Evolutionary conservation across 1,140 invertebrate genomes (phyloP).

Genomic region (Galleria mellonella): DNA sequence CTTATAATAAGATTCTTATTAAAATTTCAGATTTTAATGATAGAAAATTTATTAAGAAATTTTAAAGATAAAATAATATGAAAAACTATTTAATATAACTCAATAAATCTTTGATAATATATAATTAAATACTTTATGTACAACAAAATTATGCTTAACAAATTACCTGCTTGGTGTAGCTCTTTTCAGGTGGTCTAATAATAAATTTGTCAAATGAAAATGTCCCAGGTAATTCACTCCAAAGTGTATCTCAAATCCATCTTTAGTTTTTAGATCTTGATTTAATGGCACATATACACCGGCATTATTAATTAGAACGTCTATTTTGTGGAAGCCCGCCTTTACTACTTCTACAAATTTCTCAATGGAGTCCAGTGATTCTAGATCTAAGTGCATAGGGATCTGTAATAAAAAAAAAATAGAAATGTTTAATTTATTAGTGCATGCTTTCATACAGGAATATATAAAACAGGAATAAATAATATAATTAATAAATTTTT

Average conservation of each 20-base stretch:
- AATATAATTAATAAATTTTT: no score
- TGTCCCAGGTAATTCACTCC: constrained; percentile 89
- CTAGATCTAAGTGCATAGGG: constrained; percentile 82
- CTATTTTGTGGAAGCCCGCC: constrained; percentile 74
- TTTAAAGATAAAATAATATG: no score
- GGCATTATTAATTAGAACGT: constrained; percentile 94
- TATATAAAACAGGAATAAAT: no score
- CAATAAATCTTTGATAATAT: no score
- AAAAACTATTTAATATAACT: no score
- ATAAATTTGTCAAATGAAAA: constrained; percentile 87
- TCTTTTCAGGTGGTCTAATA: constrained; percentile 78
- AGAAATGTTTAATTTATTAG: no score
- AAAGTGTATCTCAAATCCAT: constrained; percentile 88
- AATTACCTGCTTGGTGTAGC: constrained; percentile 73
- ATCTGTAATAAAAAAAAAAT: constrained; percentile 68
- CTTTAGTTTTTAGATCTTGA: constrained; percentile 75
- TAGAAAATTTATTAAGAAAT: no score
- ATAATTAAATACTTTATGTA: no score
- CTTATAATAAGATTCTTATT: no score
- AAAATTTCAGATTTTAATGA: no score
- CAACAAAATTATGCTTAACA: no score
- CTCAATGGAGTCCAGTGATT: constrained; percentile 81
- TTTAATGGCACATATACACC: constrained; percentile 81
- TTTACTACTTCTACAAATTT: constrained; percentile 80
- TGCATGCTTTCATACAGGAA: neutral